These are phyloP conservation scores for Chrysolina americana DNA, from an alignment of 2,888 invertebrate species.

Conservation along the genomic window DNA sequence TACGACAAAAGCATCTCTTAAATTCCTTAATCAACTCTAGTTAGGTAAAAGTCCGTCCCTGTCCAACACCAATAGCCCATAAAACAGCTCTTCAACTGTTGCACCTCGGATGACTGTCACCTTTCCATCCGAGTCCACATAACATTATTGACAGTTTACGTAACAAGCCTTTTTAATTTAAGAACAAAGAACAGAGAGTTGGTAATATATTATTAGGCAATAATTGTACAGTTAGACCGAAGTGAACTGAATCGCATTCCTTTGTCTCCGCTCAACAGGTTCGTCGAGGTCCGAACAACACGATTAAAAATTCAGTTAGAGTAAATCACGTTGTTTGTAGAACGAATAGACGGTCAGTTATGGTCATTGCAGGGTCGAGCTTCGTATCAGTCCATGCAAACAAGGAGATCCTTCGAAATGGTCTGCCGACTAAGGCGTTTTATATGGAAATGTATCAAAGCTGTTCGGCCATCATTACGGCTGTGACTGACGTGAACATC, in stretches of 20 bases:
- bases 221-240: slow-evolving; percentile 49
- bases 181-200: slow-evolving; percentile 47
- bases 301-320: slow-evolving; percentile 37
- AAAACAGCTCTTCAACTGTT: slow-evolving; percentile 13
- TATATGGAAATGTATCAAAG: not conserved
- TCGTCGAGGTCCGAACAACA: slow-evolving; percentile 27
- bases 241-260: slow-evolving; percentile 52
- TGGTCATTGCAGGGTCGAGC: slow-evolving; percentile 3
- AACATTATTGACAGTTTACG: slow-evolving; percentile 38
- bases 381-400: not conserved
- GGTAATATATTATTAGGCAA: slow-evolving; percentile 47
- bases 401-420: not conserved
- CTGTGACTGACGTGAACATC: not conserved
- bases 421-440: not conserved
- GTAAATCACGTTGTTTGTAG: slow-evolving; percentile 37
- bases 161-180: slow-evolving; percentile 41
- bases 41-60: not conserved
- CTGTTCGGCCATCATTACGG: not conserved
- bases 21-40: no score
- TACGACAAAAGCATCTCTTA: no score
- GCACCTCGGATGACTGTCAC: slow-evolving; percentile 1
- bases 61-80: not conserved
- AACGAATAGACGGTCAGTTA: slow-evolving; percentile 6
- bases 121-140: slow-evolving; percentile 15
- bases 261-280: slow-evolving; percentile 44